Percentiles rank a stretch among this genome's conserved stretches.
Evolutionary conservation across 1,140 invertebrate species (phyloP).

Genomic region (Bombyx mandarina): DNA sequence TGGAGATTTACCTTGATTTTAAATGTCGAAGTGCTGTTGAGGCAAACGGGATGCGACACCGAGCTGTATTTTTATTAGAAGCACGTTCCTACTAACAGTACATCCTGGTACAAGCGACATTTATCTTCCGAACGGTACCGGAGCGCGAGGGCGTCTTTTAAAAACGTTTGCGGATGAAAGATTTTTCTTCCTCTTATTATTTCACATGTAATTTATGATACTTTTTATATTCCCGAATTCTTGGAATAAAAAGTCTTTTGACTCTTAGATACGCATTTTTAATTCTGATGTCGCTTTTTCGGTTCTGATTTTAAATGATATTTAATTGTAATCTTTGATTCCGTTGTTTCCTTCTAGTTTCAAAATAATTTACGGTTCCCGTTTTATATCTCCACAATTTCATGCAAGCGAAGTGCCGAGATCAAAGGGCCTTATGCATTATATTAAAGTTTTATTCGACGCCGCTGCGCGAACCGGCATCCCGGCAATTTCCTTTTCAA

Average conservation of each 20-base stretch:
- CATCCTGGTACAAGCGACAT: conserved; percentile 51
- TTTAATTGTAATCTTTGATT: too few species aligned
- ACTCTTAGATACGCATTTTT: conserved; percentile 31
- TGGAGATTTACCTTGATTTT: conserved; percentile 7
- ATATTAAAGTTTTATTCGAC: conserved; percentile 67
- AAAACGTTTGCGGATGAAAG: conserved; percentile 58
- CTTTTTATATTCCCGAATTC: conserved; percentile 42
- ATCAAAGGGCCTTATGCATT: conserved; percentile 68
- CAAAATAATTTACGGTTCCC: conserved; percentile 9
- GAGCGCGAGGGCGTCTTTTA: conserved; percentile 43
- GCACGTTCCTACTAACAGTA: conserved; percentile 41
- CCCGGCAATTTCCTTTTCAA: conserved; percentile 68
- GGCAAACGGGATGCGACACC: conserved; percentile 8
- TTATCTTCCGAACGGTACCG: conserved; percentile 39
- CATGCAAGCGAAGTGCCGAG: conserved; percentile 56
- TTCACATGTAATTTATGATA: conserved; percentile 64
- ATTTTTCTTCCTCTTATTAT: conserved; percentile 62
- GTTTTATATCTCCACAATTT: conserved; percentile 42
- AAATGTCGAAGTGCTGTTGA: conserved; percentile 15
- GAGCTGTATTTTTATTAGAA: conserved; percentile 27
- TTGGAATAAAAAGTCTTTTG: conserved; percentile 33
- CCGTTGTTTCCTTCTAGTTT: conserved; percentile 4
- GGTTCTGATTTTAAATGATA: conserved; percentile 8
- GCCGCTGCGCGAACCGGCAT: conserved; percentile 41
- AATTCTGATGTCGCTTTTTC: conserved; percentile 17